Conservation (phyloP, 2,797 vertebrate genomes). For the Pangasius larnaudii region DNA sequence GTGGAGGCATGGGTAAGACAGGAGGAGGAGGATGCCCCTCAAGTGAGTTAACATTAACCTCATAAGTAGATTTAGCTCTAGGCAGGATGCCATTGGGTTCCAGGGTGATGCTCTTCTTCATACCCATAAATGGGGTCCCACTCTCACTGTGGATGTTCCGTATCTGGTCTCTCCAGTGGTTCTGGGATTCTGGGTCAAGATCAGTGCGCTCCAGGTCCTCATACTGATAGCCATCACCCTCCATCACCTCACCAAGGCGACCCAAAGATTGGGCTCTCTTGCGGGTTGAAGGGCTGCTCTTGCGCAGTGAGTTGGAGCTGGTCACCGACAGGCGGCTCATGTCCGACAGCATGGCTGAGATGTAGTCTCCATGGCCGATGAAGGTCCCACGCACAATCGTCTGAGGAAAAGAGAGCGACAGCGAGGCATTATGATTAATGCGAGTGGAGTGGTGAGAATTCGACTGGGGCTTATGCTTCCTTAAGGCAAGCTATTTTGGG, state of each 20-base stretch:
- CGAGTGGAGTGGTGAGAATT: slow-evolving; percentile 31
- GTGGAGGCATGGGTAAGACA: slow-evolving; percentile 51
- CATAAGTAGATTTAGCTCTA: slow-evolving; percentile 87
- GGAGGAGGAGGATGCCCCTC: slow-evolving; percentile 59
- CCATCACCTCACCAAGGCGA: slow-evolving; percentile 87
- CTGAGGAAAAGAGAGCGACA: slow-evolving; percentile 72
- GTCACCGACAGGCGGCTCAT: slow-evolving; percentile 95
- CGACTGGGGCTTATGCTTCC: slow-evolving; percentile 34
- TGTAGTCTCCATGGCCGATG: slow-evolving; percentile 89
- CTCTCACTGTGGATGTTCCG: slow-evolving; percentile 84
- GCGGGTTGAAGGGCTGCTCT: slow-evolving; percentile 87
- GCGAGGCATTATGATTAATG: slow-evolving; percentile 55
- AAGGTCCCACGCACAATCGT: slow-evolving; percentile 95
- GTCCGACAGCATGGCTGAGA: slow-evolving; percentile 91
- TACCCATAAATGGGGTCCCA: slow-evolving; percentile 85
- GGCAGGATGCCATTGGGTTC: slow-evolving; percentile 86
- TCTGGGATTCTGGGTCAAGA: slow-evolving; percentile 75
- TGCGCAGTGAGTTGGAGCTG: slow-evolving; percentile 94
- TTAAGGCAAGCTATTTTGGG: slow-evolving; percentile 44
- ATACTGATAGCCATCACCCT: slow-evolving; percentile 86
- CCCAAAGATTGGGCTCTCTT: slow-evolving; percentile 92
- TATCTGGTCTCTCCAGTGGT: slow-evolving; percentile 81
- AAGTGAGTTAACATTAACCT: slow-evolving; percentile 77
- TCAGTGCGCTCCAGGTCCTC: slow-evolving; percentile 83
- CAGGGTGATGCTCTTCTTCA: slow-evolving; percentile 77